Base-by-base conservation (phyloP, 2,888 invertebrate genomes). In the Dioctria linearis region DNA sequence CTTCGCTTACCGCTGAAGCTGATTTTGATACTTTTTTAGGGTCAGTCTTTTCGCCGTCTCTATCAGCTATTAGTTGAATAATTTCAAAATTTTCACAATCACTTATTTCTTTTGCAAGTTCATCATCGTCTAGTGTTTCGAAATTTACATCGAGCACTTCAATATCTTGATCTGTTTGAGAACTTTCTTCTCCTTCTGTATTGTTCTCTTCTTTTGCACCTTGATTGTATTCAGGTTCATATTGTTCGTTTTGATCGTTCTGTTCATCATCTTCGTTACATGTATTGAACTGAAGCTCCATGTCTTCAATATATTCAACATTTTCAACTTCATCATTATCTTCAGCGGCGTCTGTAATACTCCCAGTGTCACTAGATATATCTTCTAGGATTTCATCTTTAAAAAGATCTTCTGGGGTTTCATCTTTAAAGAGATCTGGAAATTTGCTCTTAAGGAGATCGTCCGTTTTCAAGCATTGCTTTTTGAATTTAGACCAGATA, bases 401-500 rank as follows among this genome's bases (percentile, higher is more conserved):
- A 25, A 25, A 25, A 25, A 25, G 25, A 5, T 43, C 13, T 42
- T 4, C 13, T 8, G 9, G 25, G 4, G 3, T 37, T 37, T 57
- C 59, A n/a, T 57, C 25, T 13, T 8, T 43, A 66, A 40, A 39
- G 3, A 66, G 13, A 5, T 65, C 63, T 4, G 43, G 46, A 49
- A 65, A 76, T 75, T 69, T 66, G 3, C 5, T 59, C 13, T 79
- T 73, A 6, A 82, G 78, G 2, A 67, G 59, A n/a, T 78, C 69
- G 57, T 82, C 81, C 6, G 80, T 57, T 37, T 73, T 59, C 3
- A 83, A 39, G 42, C 83, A 83, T 54, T 82, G 80, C 6, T 69
- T 66, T 9, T 79, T 81, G 67, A 83, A 83, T 67, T 81, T 80
- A 40, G 59, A 40, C 59, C 81, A 81, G 9, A 82, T 83, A 42